These are phyloP conservation scores for Lobophora halterata DNA, from an alignment of 2,888 invertebrate species.

Conservation along the genomic window DNA sequence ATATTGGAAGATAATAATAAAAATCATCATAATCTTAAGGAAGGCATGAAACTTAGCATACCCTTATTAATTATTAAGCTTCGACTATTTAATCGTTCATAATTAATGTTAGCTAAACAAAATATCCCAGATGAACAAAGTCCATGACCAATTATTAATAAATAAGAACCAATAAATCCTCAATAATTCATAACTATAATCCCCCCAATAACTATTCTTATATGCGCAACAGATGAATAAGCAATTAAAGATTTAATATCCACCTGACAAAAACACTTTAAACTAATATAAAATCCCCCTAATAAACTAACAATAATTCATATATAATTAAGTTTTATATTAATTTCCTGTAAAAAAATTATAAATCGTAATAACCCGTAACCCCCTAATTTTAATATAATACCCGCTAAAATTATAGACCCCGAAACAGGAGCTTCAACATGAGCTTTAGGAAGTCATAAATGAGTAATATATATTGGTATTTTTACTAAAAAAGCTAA, in stretches of 20 bases:
- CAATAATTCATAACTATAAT: constrained; percentile 80
- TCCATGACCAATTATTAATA: constrained; percentile 84
- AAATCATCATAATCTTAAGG: constrained; percentile 83
- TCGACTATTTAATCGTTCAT: constrained; percentile 82
- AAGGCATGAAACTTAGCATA: constrained; percentile 80
- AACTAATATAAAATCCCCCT: constrained; percentile 81
- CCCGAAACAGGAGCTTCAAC: constrained; percentile 87
- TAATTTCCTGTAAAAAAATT: constrained; percentile 66
- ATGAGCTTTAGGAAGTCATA: constrained; percentile 88
- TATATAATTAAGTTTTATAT: constrained; percentile 73
- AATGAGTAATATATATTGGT: constrained; percentile 85
- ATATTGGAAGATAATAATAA: constrained; percentile 83
- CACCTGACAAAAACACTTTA: constrained; percentile 84
- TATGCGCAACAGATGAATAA: constrained; percentile 87
- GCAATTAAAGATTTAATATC: constrained; percentile 88
- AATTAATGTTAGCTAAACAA: constrained; percentile 83
- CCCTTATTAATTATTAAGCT: constrained; percentile 84
- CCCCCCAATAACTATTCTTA: constrained; percentile 81
- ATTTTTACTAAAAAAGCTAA: constrained; percentile 86
- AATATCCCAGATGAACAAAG: constrained; percentile 84
- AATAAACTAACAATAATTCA: constrained; percentile 78
- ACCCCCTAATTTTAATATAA: constrained; percentile 87
- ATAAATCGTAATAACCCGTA: constrained; percentile 84
- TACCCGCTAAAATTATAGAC: constrained; percentile 87
- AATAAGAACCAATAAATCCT: constrained; percentile 73